Conservation (phyloP, 2,797 vertebrate genomes). For the Poecilia velifera region DNA sequence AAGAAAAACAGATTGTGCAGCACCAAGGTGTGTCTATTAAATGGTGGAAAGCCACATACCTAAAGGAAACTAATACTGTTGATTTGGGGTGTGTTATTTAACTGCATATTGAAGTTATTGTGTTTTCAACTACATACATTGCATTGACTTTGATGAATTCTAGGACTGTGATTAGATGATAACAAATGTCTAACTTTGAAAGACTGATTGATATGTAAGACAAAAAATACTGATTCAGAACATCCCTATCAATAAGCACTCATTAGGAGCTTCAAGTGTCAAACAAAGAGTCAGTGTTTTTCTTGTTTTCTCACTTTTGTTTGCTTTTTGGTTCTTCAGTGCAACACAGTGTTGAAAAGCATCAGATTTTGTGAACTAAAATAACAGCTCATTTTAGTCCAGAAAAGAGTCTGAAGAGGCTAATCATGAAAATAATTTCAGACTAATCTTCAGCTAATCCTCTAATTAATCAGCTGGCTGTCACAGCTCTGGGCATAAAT, state of each 20-base stretch:
- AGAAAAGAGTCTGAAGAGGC: neutral
- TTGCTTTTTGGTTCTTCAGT: neutral
- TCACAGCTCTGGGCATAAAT: neutral
- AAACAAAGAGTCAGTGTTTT: neutral
- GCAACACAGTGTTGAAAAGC: neutral
- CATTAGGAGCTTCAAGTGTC: neutral
- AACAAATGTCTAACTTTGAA: neutral
- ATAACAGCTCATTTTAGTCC: neutral
- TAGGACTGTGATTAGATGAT: neutral
- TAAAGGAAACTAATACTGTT: neutral
- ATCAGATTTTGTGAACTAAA: neutral
- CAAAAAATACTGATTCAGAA: neutral
- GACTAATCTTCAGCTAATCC: slow-evolving; percentile 6
- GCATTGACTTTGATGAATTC: neutral
- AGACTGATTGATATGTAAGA: neutral
- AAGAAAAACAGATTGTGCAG: neutral
- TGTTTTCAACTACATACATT: neutral
- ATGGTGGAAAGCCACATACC: neutral
- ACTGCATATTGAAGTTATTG: neutral
- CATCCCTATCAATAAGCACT: neutral
- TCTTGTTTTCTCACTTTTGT: neutral
- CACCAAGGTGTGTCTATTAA: neutral
- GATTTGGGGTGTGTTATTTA: neutral
- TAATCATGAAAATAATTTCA: slow-evolving; percentile 7
- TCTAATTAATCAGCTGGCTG: slow-evolving; percentile 2